Conservation (phyloP, 2,888 invertebrate genomes). For the Megaustenia siamemsis region DNA sequence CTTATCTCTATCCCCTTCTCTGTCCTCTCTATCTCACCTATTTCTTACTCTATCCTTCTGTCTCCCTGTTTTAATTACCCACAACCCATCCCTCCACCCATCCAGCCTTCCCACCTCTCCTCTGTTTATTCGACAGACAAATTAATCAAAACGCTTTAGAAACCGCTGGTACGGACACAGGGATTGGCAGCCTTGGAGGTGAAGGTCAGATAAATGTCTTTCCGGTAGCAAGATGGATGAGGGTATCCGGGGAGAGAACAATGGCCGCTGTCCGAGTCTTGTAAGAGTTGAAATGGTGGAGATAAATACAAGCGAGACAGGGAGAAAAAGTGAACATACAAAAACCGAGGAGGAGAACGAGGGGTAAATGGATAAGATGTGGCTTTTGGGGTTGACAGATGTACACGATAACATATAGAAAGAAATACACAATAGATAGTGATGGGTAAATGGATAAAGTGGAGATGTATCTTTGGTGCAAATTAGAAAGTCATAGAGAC, state of each 20-base stretch:
- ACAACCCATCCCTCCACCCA: too few relatives aligned
- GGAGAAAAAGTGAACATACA: too few relatives aligned
- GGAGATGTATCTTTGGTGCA: too few relatives aligned
- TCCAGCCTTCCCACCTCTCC: not conserved
- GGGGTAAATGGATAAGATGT: too few relatives aligned
- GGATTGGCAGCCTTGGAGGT: not conserved
- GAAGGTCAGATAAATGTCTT: not conserved
- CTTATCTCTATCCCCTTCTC: too few relatives aligned
- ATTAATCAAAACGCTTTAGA: not conserved
- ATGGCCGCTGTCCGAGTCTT: not conserved
- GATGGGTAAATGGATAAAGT: too few relatives aligned
- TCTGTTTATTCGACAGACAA: not conserved
- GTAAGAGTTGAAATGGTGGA: not conserved
- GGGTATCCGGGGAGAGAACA: not conserved
- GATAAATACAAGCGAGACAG: too few relatives aligned
- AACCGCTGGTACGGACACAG: not conserved
- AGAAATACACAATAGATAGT: too few relatives aligned
- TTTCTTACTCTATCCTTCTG: not conserved
- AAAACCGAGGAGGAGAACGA: too few relatives aligned
- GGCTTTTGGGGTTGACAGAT: too few relatives aligned
- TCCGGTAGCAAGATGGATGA: not conserved
- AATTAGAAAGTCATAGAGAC: conserved; percentile 26
- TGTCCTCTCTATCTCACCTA: too few relatives aligned
- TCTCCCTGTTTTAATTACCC: not conserved
- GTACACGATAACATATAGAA: too few relatives aligned